These are phyloP conservation scores for Prolemur simus DNA, from an alignment of 2,113 vertebrate species.

Conservation along the genomic window DNA sequence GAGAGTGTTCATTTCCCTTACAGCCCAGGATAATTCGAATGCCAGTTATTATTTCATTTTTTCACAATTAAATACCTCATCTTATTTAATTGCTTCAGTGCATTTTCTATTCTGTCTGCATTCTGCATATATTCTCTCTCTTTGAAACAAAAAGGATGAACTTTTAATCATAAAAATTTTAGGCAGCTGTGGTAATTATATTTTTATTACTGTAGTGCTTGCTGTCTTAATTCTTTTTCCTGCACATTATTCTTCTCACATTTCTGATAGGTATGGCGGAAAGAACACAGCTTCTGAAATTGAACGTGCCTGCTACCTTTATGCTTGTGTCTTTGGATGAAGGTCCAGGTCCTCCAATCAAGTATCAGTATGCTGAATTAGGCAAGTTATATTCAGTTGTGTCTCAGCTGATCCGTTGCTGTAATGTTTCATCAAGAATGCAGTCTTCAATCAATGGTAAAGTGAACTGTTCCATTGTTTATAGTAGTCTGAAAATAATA, in stretches of 20 bases:
- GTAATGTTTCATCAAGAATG: slow-evolving; percentile 97
- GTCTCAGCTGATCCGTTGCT: slow-evolving; percentile 97
- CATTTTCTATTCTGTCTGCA: background rate
- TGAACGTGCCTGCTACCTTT: slow-evolving; percentile 98
- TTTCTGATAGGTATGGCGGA: slow-evolving; percentile 90
- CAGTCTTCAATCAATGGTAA: slow-evolving; percentile 99
- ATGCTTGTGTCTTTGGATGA: slow-evolving; percentile 99
- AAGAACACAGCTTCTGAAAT: slow-evolving; percentile 97
- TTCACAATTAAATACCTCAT: background rate
- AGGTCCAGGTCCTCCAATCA: slow-evolving; percentile 98
- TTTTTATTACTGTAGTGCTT: background rate
- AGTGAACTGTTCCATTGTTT: slow-evolving; percentile 50
- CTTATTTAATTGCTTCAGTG: background rate
- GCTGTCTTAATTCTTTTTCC: background rate
- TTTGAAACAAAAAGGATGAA: background rate
- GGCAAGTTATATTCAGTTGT: slow-evolving; percentile 99
- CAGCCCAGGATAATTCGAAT: background rate
- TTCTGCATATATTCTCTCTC: too few relatives aligned
- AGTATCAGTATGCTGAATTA: slow-evolving; percentile 98
- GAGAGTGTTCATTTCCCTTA: background rate
- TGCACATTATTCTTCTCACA: background rate
- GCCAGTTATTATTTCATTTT: background rate
- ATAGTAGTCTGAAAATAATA: background rate
- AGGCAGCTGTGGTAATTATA: background rate
- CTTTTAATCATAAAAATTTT: too few relatives aligned